Evolutionary conservation across 2,113 vertebrate genomes (phyloP).

Genomic region (Gnathonemus longibarbis): DNA sequence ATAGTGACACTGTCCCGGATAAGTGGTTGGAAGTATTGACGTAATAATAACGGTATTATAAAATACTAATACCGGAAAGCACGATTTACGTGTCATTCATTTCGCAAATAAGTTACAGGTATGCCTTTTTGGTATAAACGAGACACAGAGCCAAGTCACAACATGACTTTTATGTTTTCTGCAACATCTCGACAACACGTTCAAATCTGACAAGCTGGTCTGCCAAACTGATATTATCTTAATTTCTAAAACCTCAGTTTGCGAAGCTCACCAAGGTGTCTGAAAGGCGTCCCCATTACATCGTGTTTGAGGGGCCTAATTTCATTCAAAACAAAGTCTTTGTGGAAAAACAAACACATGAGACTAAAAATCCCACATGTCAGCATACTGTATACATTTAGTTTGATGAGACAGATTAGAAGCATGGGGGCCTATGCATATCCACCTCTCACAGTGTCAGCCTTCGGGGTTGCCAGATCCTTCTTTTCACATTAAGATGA

Average conservation of each 20-base stretch:
- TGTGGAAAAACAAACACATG: not conserved
- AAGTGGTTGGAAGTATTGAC: not conserved
- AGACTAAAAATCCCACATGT: not conserved
- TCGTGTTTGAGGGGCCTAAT: not conserved
- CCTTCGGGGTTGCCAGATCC: not conserved
- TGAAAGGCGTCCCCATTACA: not conserved
- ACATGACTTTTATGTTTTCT: not conserved
- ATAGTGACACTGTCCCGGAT: not conserved
- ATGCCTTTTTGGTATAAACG: not conserved
- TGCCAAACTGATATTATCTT: not conserved
- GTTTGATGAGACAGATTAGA: not conserved
- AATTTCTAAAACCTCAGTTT: not conserved
- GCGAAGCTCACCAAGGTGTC: not conserved
- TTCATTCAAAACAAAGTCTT: not conserved
- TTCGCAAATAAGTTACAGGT: not conserved
- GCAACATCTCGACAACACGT: not conserved
- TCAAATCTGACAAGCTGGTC: not conserved
- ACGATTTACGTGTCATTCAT: not conserved
- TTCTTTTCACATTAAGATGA: not conserved
- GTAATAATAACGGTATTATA: not conserved
- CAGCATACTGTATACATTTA: not conserved
- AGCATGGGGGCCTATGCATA: not conserved
- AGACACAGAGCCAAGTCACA: not conserved
- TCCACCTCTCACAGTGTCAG: not conserved
- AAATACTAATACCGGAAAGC: not conserved